Conservation (phyloP, 2,113 vertebrate species). For the Pelecanoides urinatrix region DNA sequence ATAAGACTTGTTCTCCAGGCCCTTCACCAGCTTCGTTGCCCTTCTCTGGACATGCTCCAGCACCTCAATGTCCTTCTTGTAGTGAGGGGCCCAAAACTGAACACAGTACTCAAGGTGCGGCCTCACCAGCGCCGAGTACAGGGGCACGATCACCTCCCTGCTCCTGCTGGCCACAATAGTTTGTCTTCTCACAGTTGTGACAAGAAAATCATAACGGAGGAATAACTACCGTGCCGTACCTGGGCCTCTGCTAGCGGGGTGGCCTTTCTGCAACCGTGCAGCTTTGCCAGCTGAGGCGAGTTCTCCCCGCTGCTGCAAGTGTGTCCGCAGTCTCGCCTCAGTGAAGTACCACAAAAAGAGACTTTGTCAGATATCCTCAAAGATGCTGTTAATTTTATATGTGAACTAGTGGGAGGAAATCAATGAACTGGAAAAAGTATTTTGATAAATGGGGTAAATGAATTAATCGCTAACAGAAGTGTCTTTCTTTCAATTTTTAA, state of each 20-base stretch:
- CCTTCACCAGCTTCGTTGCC: no score
- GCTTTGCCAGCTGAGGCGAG: background rate
- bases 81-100: no score
- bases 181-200: background rate
- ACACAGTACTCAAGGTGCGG: no score
- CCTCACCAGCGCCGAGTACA: no score
- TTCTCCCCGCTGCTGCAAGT: fast-evolving
- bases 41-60: no score
- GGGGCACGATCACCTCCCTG: no score
- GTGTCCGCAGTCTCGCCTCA: fast-evolving
- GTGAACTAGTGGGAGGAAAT: background rate
- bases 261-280: background rate
- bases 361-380: background rate
- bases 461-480: background rate
- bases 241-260: background rate
- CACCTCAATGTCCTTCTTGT: no score
- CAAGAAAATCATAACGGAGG: background rate
- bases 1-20: no score
- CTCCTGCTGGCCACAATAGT: no score
- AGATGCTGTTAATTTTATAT: background rate
- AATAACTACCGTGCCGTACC: fast-evolving
- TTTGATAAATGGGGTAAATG: background rate
- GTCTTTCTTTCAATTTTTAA: background rate
- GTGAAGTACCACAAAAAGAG: background rate
- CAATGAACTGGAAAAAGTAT: background rate